Conservation (phyloP, 2,888 invertebrate genomes). For the Ganaspis brasiliensis region DNA sequence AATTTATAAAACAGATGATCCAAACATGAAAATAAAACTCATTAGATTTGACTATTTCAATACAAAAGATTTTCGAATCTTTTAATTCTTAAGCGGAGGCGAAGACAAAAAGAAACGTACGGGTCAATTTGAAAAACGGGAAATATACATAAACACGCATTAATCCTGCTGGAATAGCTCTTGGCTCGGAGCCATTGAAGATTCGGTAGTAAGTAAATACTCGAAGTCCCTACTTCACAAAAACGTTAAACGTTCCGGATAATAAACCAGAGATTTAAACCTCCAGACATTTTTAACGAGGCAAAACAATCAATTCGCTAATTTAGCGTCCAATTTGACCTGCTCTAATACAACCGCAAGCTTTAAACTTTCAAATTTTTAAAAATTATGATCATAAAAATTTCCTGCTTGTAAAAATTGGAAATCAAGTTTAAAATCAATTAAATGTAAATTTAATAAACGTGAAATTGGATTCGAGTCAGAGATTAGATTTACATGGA, state of each 20-base stretch:
- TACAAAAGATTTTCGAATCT: too few relatives aligned
- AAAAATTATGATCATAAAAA: too few relatives aligned
- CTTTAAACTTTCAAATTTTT: too few relatives aligned
- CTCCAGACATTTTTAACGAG: slow-evolving; percentile 73
- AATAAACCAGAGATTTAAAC: slow-evolving; percentile 77
- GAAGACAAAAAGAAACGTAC: slow-evolving; percentile 53
- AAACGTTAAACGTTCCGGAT: slow-evolving; percentile 77
- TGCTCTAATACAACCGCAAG: too few relatives aligned
- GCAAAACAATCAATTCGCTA: slow-evolving; percentile 73
- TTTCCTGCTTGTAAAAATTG: too few relatives aligned
- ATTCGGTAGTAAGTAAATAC: slow-evolving; percentile 68
- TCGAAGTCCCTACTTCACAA: slow-evolving; percentile 65
- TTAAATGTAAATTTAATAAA: too few relatives aligned
- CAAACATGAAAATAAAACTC: too few relatives aligned
- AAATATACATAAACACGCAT: slow-evolving; percentile 76
- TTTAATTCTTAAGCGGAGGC: neutral
- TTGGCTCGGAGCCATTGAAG: slow-evolving; percentile 78
- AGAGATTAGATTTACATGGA: too few relatives aligned
- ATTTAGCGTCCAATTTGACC: slow-evolving; percentile 59
- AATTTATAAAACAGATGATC: too few relatives aligned
- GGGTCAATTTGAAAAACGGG: slow-evolving; percentile 66
- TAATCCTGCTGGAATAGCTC: slow-evolving; percentile 70
- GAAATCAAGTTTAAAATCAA: too few relatives aligned
- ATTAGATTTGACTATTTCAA: too few relatives aligned
- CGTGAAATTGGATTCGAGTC: too few relatives aligned